Evolutionary conservation across 2,797 vertebrate genomes (phyloP).

Genomic region (Arrhamphus sclerolepis): DNA sequence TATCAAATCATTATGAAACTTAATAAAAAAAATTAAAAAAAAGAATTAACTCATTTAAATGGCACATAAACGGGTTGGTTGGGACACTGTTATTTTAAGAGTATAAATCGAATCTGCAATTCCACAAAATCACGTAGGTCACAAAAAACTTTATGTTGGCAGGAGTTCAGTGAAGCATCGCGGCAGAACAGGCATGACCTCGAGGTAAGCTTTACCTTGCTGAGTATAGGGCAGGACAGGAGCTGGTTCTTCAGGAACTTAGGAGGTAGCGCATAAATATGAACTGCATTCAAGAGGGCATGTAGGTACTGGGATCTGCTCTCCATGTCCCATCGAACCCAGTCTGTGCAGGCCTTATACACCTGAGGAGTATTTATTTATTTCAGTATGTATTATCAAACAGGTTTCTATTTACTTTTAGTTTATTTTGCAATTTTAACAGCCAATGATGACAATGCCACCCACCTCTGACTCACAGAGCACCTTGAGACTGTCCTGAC

Average conservation of each 20-base stretch:
- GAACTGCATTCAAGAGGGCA: constrained; percentile 85
- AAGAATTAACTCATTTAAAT: too few relatives aligned
- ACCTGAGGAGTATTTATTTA: constrained; percentile 63
- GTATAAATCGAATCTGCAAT: too few relatives aligned
- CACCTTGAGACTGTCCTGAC: constrained; percentile 87
- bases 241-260: constrained; percentile 86
- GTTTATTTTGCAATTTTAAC: background rate
- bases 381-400: too few relatives aligned
- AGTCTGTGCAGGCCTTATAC: constrained; percentile 87
- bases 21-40: too few relatives aligned
- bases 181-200: too few relatives aligned
- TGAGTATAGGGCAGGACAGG: constrained; percentile 85
- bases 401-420: background rate
- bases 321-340: constrained; percentile 84
- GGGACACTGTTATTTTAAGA: too few relatives aligned
- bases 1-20: too few relatives aligned
- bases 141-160: too few relatives aligned
- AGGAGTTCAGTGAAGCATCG: too few relatives aligned
- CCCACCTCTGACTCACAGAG: constrained; percentile 85
- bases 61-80: too few relatives aligned
- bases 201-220: constrained; percentile 68
- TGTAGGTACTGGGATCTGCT: constrained; percentile 84
- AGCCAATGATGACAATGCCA: background rate
- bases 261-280: constrained; percentile 85
- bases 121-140: too few relatives aligned